Base-by-base conservation (phyloP, 1,140 invertebrate genomes). In the Thaumatotibia leucotreta region DNA sequence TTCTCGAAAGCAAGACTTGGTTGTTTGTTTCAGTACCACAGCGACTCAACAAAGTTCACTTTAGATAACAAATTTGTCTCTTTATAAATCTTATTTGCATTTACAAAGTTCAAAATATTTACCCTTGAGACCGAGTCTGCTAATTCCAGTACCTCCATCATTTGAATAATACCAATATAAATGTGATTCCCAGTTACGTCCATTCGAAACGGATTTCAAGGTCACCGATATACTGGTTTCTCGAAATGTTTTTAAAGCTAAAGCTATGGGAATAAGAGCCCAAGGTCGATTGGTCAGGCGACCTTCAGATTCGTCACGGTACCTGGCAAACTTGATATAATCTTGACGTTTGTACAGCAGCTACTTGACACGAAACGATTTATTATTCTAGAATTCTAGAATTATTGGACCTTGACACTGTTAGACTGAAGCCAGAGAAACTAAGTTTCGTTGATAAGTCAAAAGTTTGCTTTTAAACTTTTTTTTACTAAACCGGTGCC, bases 271-370 rank as follows among this genome's bases (percentile, higher is more conserved):
- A 45, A 20, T 45, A 17, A 20, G n/a, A 17, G 4, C 8, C n/a
- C 23, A 58, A 58, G 52, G 52, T 58, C 52, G 14, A 58, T 4
- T 58, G 52, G 52, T 31, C 52, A 58, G 23, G 52, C 24, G 52
- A 31, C 52, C 52, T 58, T 58, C 52, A 27, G 27, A 9, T 58
- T 58, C 52, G 52, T 58, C 52, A 58, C 24, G 52, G 52, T 58
- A 58, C 23, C 24, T 14, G n/a, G 27, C 6, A 58, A 58, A 17
- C 4, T 17, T 24, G 24, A 58, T 58, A 22, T 14, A 29, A 58
- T 58, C 52, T 58, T 58, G 52, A 58, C 24, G 1, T 52, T 52
- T 58, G 6, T 52, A 29, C 52, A 58, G 52, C 52, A 14, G n/a
- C 49, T 24, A 29, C 14, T 31, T 31, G 52, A 27, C 52, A 58